Evolutionary conservation across 2,888 invertebrate species (phyloP), one percentile per base, ranked within the genome.

Genomic region (Notocelia uddmanniana): DNA sequence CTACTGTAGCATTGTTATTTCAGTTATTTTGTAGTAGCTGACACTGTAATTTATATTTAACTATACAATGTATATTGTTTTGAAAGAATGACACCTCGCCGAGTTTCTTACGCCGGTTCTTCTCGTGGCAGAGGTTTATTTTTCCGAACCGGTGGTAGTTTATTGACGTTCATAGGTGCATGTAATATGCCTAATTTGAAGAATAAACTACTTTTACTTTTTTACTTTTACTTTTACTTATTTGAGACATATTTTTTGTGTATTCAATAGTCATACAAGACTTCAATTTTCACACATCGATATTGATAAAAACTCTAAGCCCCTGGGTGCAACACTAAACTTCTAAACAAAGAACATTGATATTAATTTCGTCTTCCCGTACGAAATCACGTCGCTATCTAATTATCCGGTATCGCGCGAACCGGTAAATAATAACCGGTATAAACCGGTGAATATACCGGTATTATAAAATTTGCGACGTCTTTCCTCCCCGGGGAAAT

Each of bases 341-440:
- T 73, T 74, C 80, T 83, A 82, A 85, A 88, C 89, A 88, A 91
- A 88, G 91, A 92, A 91, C 91, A 93, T 93, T 91, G 93, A 93
- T 93, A 93, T 93, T 93, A 93, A 93, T 93, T 91, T 87, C 78
- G 83, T 86, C 85, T 86, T 87, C 88, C 89, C 86, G 89, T 87
- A 91, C 89, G 83, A 90, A 93, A 93, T 93, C 93, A 92, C 90
- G 90, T 87, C 85, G 85, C 86, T 83, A 92, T 92, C 92, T 92
- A 93, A 93, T 93, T 93, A 93, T 89, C 88, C 86, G 85, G 90
- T 91, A 89, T 87, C 83, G 86, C 85, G 85, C 83, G 85, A 72
- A 87, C 89, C 89, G 86, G 86, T 86, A 87, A 86, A 92, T 92
- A 92, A 90, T 91, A 91, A 92, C 72, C 55, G 60, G 60, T 60